A percentile compares a stretch with the other conserved stretches of the same genome.
Conservation (phyloP, 2,797 vertebrate species). For the Poeciliopsis gracilis region DNA sequence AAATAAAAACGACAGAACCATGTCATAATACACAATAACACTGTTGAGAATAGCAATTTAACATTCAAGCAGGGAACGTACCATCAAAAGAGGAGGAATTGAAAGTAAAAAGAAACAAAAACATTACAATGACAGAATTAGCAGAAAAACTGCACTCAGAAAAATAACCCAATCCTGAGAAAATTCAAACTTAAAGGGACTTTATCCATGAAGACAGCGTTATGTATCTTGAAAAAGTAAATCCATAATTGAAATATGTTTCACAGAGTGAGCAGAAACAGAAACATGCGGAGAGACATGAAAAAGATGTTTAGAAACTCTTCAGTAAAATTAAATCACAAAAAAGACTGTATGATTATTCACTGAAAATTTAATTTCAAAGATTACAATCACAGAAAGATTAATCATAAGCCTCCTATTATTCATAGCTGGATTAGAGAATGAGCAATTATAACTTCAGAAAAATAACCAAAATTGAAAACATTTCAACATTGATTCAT, state of each 20-base stretch:
- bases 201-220: background rate
- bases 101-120: background rate
- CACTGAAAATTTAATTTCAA: background rate
- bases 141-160: background rate
- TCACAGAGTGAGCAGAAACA: background rate
- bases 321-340: background rate
- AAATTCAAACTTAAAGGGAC: background rate
- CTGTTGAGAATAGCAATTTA: background rate
- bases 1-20: background rate
- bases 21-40: background rate
- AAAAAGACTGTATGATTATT: background rate
- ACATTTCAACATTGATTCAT: background rate
- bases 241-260: background rate
- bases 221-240: background rate
- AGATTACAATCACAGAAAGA: background rate
- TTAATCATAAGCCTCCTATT: background rate
- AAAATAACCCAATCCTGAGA: background rate
- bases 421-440: background rate
- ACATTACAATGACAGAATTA: background rate
- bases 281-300: background rate
- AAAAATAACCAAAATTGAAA: background rate
- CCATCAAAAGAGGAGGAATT: background rate
- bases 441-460: background rate
- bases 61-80: background rate
- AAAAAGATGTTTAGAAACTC: background rate